phyloP scores from a whole-genome alignment of 2,113 vertebrate species.

The Ploceus nigricollis region DNA sequence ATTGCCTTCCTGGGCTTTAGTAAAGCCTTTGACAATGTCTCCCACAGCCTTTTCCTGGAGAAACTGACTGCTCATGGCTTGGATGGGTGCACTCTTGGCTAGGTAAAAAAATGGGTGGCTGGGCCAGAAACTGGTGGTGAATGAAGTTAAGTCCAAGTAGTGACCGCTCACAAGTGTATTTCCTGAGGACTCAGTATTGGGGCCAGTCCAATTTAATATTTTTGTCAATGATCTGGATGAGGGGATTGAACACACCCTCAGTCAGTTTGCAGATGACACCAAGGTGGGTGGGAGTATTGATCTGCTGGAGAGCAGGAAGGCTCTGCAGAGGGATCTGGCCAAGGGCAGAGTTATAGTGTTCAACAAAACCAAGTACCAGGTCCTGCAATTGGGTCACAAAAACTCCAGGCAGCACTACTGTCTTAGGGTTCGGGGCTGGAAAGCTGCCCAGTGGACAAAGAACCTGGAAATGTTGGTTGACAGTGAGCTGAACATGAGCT shows the following conservation, averaged over 20 bases:
- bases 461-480: not conserved
- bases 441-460: not conserved
- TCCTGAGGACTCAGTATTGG: accelerated
- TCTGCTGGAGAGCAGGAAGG: not conserved
- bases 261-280: not conserved
- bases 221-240: not conserved
- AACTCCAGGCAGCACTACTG: not conserved
- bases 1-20: not conserved
- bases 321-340: not conserved
- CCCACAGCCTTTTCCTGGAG: not conserved
- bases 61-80: not conserved
- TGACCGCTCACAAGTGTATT: not conserved
- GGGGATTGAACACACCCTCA: accelerated
- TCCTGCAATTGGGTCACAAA: not conserved
- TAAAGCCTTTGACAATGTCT: not conserved
- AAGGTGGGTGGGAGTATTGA: not conserved
- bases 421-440: too few species aligned
- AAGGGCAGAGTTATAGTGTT: too few species aligned
- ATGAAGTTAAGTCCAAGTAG: not conserved
- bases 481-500: not conserved
- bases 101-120: not conserved
- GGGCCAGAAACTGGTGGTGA: not conserved
- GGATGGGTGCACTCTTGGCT: not conserved
- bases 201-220: not conserved
- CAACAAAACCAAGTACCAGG: not conserved